Evolutionary conservation across 2,888 invertebrate species (phyloP).

Genomic region (Microctonus brassicae): DNA sequence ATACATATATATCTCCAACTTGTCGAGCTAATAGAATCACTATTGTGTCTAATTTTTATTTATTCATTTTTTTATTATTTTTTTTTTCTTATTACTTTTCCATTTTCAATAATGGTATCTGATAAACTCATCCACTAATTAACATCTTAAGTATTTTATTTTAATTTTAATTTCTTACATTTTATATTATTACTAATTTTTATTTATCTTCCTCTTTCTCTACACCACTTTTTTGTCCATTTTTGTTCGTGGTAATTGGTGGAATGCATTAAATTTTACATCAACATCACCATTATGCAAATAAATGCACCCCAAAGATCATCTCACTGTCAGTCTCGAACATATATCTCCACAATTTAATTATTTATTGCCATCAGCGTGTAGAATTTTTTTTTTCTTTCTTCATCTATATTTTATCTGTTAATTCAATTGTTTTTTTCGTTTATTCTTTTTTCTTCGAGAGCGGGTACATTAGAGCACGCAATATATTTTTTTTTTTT

Average conservation of each 20-base stretch:
- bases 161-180: slow-evolving; percentile 41
- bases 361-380: slow-evolving; percentile 19
- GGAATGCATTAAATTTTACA: slow-evolving; percentile 60
- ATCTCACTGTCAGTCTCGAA: slow-evolving; percentile 20
- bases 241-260: slow-evolving; percentile 41
- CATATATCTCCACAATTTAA: neutral
- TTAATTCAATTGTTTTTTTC: slow-evolving; percentile 4
- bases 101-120: slow-evolving; percentile 41
- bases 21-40: slow-evolving; percentile 64
- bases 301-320: neutral
- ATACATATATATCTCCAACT: slow-evolving; percentile 39
- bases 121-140: slow-evolving; percentile 61
- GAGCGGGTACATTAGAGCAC: slow-evolving; percentile 7
- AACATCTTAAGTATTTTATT: slow-evolving; percentile 54
- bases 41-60: slow-evolving; percentile 58
- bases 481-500: neutral
- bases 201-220: neutral
- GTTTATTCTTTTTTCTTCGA: slow-evolving; percentile 1
- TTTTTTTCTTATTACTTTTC: slow-evolving; percentile 21
- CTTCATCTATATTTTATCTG: no score
- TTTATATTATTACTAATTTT: slow-evolving; percentile 24
- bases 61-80: slow-evolving; percentile 32
- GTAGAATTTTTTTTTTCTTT: slow-evolving; percentile 30
- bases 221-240: neutral
- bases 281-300: slow-evolving; percentile 43